These are phyloP conservation scores for Phytoseiulus persimilis DNA, from an alignment of 2,888 invertebrate genomes.

Conservation along the genomic window DNA sequence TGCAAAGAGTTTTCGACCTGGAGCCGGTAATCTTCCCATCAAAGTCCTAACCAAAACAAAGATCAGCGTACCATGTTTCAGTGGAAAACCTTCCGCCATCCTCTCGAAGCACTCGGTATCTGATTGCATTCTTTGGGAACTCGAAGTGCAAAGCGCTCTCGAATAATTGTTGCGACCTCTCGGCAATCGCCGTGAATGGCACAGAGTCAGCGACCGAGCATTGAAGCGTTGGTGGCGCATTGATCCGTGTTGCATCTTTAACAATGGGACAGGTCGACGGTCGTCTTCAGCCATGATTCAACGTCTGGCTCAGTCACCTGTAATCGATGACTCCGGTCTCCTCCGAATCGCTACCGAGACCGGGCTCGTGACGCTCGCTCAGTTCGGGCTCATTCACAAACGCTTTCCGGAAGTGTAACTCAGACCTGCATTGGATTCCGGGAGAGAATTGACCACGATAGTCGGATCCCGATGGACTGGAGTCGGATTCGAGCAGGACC, in stretches of 20 bases:
- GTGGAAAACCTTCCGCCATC: background rate
- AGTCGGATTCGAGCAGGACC: background rate
- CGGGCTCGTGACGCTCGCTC: too few relatives aligned
- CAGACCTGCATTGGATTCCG: too few relatives aligned
- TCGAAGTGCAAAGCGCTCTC: background rate
- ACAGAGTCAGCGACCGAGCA: background rate
- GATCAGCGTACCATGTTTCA: background rate
- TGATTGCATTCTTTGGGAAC: background rate
- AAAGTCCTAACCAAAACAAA: background rate
- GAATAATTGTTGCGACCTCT: background rate
- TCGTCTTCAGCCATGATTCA: background rate
- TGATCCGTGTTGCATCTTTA: background rate
- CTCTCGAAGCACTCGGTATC: background rate
- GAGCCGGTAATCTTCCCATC: background rate
- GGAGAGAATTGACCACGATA: background rate
- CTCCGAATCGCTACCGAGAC: background rate
- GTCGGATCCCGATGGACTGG: background rate
- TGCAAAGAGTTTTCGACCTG: too few relatives aligned
- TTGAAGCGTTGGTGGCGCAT: background rate
- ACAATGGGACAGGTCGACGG: background rate
- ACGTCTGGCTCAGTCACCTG: background rate
- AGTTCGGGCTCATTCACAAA: too few relatives aligned
- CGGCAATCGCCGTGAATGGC: background rate
- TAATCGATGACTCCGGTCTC: background rate
- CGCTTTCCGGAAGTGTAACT: too few relatives aligned